Percentiles rank a stretch among this genome's conserved stretches.
Conservation (phyloP, 2,113 vertebrate species). For the Centropus bengalensis region DNA sequence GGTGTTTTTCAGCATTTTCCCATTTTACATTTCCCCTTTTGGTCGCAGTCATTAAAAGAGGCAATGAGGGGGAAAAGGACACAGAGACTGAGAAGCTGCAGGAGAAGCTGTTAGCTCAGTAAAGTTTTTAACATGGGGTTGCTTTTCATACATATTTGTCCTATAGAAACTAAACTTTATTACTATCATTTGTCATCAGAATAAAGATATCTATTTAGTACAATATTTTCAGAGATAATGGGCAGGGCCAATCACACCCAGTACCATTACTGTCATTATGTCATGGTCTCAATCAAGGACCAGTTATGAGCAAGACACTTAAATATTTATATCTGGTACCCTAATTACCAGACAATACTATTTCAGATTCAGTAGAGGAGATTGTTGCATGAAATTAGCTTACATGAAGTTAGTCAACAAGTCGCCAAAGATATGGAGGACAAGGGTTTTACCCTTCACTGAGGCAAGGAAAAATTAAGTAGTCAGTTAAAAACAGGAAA, state of each 20-base stretch:
- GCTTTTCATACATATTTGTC: neutral
- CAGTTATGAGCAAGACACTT: neutral
- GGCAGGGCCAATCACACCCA: neutral
- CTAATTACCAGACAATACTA: neutral
- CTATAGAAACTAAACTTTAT: neutral
- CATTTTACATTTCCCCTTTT: neutral
- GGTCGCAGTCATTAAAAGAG: neutral
- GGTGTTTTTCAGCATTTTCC: neutral
- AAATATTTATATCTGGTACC: neutral
- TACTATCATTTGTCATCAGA: neutral
- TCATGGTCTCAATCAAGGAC: neutral
- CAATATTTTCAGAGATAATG: neutral
- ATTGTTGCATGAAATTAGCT: fast-evolving
- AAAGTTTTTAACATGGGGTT: neutral
- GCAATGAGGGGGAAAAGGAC: fast-evolving
- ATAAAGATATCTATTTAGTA: neutral
- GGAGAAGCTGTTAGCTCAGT: neutral
- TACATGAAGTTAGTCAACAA: neutral
- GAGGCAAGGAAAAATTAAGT: neutral
- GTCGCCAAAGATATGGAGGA: neutral
- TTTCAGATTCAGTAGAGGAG: neutral
- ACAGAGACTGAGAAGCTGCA: neutral
- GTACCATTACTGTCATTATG: neutral
- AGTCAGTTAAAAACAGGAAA: neutral
- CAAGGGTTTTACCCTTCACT: neutral